Conservation (phyloP, 2,888 invertebrate genomes). For the Zaprionus obscuricornis region DNA sequence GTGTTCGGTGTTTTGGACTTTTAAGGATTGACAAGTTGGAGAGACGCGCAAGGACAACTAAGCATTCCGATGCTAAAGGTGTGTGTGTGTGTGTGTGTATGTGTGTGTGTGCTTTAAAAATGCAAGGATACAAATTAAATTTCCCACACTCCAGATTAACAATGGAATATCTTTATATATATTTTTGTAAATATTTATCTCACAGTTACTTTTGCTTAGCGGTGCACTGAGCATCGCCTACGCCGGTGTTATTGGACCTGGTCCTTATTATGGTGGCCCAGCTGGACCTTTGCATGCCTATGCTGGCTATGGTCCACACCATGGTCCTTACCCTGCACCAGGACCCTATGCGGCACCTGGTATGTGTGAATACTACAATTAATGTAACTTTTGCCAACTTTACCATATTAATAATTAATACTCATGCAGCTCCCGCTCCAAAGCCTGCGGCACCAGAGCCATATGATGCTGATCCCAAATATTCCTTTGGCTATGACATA, state of each 20-base stretch:
- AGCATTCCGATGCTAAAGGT: conserved; percentile 78
- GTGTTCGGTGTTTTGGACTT: conserved; percentile 38
- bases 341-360: conserved; percentile 75
- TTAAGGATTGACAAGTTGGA: conserved; percentile 49
- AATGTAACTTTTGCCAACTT: no score
- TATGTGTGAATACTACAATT: no score
- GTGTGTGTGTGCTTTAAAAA: no score
- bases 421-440: conserved; percentile 46
- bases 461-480: conserved; percentile 83
- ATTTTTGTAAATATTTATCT: no score
- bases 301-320: conserved; percentile 69
- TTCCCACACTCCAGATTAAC: no score
- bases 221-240: conserved; percentile 68
- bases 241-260: conserved; percentile 77
- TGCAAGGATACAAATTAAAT: no score
- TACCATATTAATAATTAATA: no score
- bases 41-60: conserved; percentile 48
- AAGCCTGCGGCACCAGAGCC: conserved; percentile 80
- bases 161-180: no score
- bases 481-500: conserved; percentile 84
- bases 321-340: conserved; percentile 53
- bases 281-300: conserved; percentile 63
- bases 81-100: no score
- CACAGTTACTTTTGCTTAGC: conserved; percentile 74
- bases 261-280: conserved; percentile 66